Conservation (phyloP, 2,888 invertebrate species). For the Girardia tigrina region DNA sequence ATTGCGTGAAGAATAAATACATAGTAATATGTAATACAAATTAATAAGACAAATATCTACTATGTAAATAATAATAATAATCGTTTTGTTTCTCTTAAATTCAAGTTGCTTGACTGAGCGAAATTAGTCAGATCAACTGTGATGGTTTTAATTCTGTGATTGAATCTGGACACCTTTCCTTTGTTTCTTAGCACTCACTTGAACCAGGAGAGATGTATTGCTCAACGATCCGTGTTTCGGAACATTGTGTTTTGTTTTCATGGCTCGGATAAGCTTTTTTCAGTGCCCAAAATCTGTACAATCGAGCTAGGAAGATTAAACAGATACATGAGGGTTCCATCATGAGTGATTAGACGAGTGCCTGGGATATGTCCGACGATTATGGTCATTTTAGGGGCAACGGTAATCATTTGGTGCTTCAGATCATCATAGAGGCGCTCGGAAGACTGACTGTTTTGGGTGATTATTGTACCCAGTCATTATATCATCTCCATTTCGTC, state of each 20-base stretch:
- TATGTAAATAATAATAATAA: too few species aligned
- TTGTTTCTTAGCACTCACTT: slow-evolving; percentile 75
- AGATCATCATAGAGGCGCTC: slow-evolving; percentile 77
- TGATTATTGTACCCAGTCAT: slow-evolving; percentile 70
- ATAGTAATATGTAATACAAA: too few species aligned
- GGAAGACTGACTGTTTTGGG: slow-evolving; percentile 73
- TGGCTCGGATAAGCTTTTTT: slow-evolving; percentile 84
- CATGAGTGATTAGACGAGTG: slow-evolving; percentile 84
- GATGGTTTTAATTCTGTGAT: too few species aligned
- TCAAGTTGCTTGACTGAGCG: too few species aligned
- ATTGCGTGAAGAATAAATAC: too few species aligned
- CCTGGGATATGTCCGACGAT: slow-evolving; percentile 91
- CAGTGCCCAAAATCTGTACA: slow-evolving; percentile 90
- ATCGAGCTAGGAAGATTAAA: slow-evolving; percentile 97
- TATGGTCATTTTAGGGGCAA: slow-evolving; percentile 88
- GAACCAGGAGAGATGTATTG: slow-evolving; percentile 80
- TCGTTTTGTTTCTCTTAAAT: too few species aligned
- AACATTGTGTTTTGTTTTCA: slow-evolving; percentile 91
- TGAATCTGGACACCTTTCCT: slow-evolving; percentile 69
- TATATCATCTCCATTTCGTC: slow-evolving; percentile 84
- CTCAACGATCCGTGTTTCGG: slow-evolving; percentile 97
- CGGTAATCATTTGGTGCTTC: slow-evolving; percentile 88
- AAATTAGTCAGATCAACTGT: too few species aligned
- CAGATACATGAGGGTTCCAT: slow-evolving; percentile 86
- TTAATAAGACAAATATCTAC: too few species aligned